A percentile compares a stretch with the other conserved stretches of the same genome.
Conservation (phyloP, 2,797 vertebrate species). For the Halcyon smyrnensis region DNA sequence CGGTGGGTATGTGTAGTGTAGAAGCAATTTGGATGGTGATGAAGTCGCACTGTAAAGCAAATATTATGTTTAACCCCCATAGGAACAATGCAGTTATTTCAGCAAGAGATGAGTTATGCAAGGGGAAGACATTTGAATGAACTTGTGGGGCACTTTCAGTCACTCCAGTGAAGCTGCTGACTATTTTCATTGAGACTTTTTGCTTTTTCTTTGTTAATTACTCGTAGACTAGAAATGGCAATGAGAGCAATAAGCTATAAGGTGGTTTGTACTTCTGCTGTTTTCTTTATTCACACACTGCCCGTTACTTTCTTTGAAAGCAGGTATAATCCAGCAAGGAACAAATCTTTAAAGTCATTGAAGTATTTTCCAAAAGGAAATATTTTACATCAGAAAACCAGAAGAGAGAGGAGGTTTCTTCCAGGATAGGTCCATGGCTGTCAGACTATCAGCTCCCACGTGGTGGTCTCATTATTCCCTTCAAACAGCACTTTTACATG, state of each 20-base stretch:
- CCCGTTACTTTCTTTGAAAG: not conserved
- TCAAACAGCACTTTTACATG: not conserved
- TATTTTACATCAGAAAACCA: not conserved
- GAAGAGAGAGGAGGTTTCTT: not conserved
- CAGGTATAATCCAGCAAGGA: not conserved
- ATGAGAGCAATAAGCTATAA: not conserved
- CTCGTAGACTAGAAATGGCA: not conserved
- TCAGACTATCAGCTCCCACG: not conserved
- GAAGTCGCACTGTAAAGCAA: not conserved
- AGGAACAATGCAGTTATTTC: conserved; percentile 13
- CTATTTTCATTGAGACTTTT: not conserved
- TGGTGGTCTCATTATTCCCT: not conserved
- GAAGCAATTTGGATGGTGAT: not conserved
- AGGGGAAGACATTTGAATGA: not conserved
- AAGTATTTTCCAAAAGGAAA: not conserved
- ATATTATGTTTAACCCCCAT: conserved; percentile 6
- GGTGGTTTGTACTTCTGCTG: not conserved
- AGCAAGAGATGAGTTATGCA: not conserved
- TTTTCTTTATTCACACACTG: not conserved
- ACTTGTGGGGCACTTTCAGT: not conserved
- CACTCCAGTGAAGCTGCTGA: not conserved
- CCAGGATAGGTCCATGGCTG: not conserved
- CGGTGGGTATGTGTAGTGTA: not conserved
- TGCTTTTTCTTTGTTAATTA: conserved; percentile 6
- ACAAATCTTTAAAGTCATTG: not conserved